phyloP scores from a whole-genome alignment of 2,113 vertebrate species.

The Nibea albiflora region DNA sequence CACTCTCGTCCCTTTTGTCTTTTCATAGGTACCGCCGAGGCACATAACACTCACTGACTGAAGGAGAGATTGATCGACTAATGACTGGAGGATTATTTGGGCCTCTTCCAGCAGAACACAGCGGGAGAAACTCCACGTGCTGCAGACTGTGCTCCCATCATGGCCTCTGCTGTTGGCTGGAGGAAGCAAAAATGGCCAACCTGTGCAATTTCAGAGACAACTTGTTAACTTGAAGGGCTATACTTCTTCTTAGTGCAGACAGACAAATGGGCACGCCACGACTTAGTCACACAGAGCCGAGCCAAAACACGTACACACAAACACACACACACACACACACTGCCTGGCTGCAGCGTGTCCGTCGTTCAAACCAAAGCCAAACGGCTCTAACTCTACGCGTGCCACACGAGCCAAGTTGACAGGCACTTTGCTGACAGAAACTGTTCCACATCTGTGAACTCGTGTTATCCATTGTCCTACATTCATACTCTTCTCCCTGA shows the following conservation, averaged over 20 bases:
- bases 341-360: slow-evolving; percentile 75
- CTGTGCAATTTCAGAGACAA: slow-evolving; percentile 72
- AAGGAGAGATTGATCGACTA: slow-evolving; percentile 64
- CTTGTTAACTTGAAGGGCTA: slow-evolving; percentile 74
- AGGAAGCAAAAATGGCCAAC: slow-evolving; percentile 48
- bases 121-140: slow-evolving; percentile 19
- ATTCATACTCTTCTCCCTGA: slow-evolving; percentile 31
- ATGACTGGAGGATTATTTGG: slow-evolving; percentile 60
- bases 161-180: slow-evolving; percentile 28
- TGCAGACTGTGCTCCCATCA: slow-evolving; percentile 38
- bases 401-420: slow-evolving; percentile 45
- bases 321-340: slow-evolving; percentile 32
- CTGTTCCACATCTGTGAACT: slow-evolving; percentile 50
- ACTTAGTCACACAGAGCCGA: slow-evolving; percentile 46
- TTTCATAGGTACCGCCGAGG: slow-evolving; percentile 79
- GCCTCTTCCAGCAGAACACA: slow-evolving; percentile 49
- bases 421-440: slow-evolving; percentile 34
- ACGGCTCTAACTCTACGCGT: slow-evolving; percentile 46
- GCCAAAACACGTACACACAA: slow-evolving; percentile 57
- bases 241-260: slow-evolving; percentile 53
- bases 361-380: slow-evolving; percentile 73
- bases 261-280: slow-evolving; percentile 27
- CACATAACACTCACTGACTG: slow-evolving; percentile 71
- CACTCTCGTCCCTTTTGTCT: not conserved
- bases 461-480: slow-evolving; percentile 20